Conservation (phyloP, 2,888 invertebrate genomes). For the Slavum lentiscoides region DNA sequence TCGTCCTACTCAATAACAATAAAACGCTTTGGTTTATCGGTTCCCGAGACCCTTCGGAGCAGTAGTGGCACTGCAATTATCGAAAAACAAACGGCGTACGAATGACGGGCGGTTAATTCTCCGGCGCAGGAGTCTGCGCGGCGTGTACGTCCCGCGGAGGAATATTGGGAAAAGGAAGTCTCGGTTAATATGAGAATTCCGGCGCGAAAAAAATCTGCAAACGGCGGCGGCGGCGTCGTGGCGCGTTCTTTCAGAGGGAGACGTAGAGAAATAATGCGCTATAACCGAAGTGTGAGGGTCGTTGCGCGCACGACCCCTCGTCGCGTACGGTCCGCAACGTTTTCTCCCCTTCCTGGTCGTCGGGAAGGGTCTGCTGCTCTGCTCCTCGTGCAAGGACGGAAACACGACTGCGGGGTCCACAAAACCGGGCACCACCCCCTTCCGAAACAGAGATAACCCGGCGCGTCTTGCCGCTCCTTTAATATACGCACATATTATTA, state of each 20-base stretch:
- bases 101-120: conserved; percentile 25
- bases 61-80: conserved; percentile 5
- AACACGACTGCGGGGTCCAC: not conserved
- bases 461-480: conserved; percentile 34
- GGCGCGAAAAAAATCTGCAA: conserved; percentile 33
- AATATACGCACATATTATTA: not conserved
- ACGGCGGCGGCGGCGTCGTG: conserved; percentile 4
- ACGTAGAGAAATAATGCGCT: conserved; percentile 44
- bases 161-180: conserved; percentile 15
- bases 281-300: conserved; percentile 20
- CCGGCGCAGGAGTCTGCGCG: not conserved
- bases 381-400: not conserved
- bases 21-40: conserved; percentile 21
- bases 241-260: conserved; percentile 32
- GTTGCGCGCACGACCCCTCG: no score
- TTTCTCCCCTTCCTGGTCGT: not conserved
- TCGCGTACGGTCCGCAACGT: not conserved
- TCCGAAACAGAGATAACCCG: conserved; percentile 41
- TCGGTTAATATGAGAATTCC: conserved; percentile 26
- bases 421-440: conserved; percentile 11
- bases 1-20: no score
- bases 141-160: not conserved
- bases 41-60: conserved; percentile 11
- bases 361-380: not conserved
- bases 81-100: conserved; percentile 29